These are phyloP conservation scores for Cryptoblepharus egeriae DNA, from an alignment of 2,797 vertebrate genomes.

Conservation along the genomic window DNA sequence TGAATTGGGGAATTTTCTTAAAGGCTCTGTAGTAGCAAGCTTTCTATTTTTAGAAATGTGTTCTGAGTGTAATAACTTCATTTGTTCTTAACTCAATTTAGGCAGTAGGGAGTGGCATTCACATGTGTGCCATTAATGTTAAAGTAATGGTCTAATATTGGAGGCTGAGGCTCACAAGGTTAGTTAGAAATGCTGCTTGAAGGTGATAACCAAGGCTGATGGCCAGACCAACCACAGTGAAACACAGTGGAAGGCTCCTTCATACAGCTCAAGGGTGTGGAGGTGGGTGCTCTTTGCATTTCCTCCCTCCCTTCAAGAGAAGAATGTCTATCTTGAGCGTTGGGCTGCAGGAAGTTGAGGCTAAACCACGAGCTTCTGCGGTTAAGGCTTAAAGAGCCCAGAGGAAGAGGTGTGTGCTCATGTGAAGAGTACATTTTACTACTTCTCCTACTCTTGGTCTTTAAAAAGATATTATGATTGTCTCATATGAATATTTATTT, in stretches of 20 bases:
- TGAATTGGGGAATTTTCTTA: constrained; percentile 3
- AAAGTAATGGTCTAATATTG: background rate
- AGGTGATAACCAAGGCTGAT: background rate
- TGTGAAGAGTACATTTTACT: background rate
- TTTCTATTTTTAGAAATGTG: constrained; percentile 18
- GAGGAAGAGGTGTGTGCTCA: background rate
- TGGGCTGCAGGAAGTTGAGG: constrained; percentile 19
- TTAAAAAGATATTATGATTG: background rate
- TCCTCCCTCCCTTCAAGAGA: background rate
- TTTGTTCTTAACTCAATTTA: background rate
- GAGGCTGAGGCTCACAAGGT: background rate
- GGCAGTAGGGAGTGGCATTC: background rate
- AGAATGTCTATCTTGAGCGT: background rate
- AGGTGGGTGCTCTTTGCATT: background rate
- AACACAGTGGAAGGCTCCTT: background rate
- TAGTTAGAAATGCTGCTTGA: background rate
- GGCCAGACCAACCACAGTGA: background rate
- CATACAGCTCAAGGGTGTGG: background rate
- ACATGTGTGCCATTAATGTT: background rate
- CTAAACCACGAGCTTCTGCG: constrained; percentile 15
- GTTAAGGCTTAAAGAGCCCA: background rate
- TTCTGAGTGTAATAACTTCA: background rate
- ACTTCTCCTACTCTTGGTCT: background rate
- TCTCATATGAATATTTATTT: too few species aligned
- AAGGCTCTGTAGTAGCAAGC: background rate